phyloP scores from a whole-genome alignment of 64 coral and sea anemone genomes.

The Acropora tenuis region DNA sequence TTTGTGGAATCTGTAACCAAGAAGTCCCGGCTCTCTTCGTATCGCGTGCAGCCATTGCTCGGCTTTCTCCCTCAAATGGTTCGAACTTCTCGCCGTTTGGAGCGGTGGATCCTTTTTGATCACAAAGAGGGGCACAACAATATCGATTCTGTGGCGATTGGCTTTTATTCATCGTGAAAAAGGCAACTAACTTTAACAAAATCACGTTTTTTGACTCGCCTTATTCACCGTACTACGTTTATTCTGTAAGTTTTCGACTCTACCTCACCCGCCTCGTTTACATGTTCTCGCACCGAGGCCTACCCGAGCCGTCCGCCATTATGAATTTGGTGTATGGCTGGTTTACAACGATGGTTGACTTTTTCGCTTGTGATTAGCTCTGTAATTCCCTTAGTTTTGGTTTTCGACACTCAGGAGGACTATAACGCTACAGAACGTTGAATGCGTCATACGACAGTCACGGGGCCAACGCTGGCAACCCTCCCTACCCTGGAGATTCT shows the following conservation, averaged over 20 bases:
- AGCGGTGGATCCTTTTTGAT: constrained; percentile 37
- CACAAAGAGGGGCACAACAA: constrained; percentile 41
- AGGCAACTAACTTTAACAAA: background rate
- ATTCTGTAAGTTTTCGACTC: background rate
- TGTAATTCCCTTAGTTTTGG: too few species aligned
- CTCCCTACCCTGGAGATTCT: too few species aligned
- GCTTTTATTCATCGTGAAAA: constrained; percentile 24
- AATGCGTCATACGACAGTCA: too few species aligned
- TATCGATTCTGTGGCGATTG: constrained; percentile 40
- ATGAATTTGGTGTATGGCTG: background rate
- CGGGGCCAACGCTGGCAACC: too few species aligned
- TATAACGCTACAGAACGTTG: too few species aligned
- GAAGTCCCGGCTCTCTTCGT: constrained; percentile 35
- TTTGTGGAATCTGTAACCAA: constrained; percentile 21
- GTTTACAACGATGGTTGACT: too few species aligned
- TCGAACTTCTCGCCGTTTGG: constrained; percentile 46
- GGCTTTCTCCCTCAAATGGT: constrained; percentile 5
- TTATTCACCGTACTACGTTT: background rate
- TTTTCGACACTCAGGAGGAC: too few species aligned
- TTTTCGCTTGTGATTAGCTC: too few species aligned
- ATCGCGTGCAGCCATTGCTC: constrained; percentile 12
- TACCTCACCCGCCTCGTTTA: constrained; percentile 11
- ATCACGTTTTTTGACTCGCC: background rate
- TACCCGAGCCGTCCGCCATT: constrained; percentile 18
- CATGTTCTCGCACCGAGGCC: constrained; percentile 19